Percentiles rank a stretch among this genome's conserved stretches.
Evolutionary conservation across 2,113 vertebrate genomes (phyloP).

Genomic region (Aleadryas rufinucha): DNA sequence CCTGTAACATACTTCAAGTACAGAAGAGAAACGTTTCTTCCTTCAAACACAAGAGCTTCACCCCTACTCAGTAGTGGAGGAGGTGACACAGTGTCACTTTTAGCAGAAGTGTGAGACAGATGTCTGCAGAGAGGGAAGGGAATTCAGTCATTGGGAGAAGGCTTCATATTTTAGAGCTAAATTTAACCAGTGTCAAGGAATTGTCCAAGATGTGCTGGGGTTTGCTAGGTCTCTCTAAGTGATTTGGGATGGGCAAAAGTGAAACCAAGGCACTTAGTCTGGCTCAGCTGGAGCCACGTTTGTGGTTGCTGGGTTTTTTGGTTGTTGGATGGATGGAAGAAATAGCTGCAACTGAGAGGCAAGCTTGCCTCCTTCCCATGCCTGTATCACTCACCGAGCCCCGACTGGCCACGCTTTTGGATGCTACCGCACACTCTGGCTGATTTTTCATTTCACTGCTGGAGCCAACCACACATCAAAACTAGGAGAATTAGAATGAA

Average conservation of each 20-base stretch:
- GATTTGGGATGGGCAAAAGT: not conserved
- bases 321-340: not conserved
- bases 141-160: not conserved
- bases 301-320: not conserved
- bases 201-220: not conserved
- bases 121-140: not conserved
- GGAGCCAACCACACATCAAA: not conserved
- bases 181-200: not conserved
- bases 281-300: not conserved
- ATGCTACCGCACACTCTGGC: fast-evolving
- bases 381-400: fast-evolving
- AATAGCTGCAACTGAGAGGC: not conserved
- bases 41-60: not conserved
- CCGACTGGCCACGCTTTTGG: fast-evolving
- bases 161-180: not conserved
- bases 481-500: not conserved
- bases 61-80: not conserved
- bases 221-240: not conserved
- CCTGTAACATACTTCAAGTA: not conserved
- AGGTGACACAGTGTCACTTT: not conserved
- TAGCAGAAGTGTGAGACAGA: not conserved
- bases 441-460: not conserved
- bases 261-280: not conserved
- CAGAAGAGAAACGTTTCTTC: not conserved
- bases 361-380: not conserved